These are phyloP conservation scores for Xiphias gladius DNA, from an alignment of 2,113 vertebrate genomes.

Conservation along the genomic window DNA sequence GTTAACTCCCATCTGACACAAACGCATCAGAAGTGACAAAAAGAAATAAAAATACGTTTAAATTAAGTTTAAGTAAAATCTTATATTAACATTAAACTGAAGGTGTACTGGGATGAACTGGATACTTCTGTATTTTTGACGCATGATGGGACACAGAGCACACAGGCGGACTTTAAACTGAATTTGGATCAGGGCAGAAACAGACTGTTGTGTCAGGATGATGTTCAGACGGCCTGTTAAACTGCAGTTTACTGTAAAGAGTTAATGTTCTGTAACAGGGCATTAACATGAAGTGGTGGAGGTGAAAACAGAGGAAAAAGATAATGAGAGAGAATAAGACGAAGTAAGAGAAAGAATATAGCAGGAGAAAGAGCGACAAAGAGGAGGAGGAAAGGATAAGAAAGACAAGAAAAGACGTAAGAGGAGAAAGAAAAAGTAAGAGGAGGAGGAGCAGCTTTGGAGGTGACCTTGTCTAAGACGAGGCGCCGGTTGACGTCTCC, in stretches of 20 bases:
- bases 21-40: background rate
- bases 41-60: background rate
- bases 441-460: background rate
- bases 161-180: background rate
- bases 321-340: no score
- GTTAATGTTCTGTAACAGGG: no score
- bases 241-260: background rate
- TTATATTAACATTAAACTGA: background rate
- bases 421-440: background rate
- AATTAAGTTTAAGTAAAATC: background rate
- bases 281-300: no score
- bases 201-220: background rate
- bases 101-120: background rate
- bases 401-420: background rate
- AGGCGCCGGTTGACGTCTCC: slow-evolving; percentile 12
- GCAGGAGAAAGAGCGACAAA: no score
- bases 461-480: slow-evolving; percentile 51
- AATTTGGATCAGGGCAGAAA: background rate
- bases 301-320: no score
- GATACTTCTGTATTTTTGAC: background rate
- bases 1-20: background rate
- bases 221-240: background rate
- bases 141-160: slow-evolving; percentile 50
- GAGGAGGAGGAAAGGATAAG: background rate
- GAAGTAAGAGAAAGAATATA: no score